Evolutionary conservation across 2,113 vertebrate genomes (phyloP).

Genomic region (Cyphomyrus discorhynchus): DNA sequence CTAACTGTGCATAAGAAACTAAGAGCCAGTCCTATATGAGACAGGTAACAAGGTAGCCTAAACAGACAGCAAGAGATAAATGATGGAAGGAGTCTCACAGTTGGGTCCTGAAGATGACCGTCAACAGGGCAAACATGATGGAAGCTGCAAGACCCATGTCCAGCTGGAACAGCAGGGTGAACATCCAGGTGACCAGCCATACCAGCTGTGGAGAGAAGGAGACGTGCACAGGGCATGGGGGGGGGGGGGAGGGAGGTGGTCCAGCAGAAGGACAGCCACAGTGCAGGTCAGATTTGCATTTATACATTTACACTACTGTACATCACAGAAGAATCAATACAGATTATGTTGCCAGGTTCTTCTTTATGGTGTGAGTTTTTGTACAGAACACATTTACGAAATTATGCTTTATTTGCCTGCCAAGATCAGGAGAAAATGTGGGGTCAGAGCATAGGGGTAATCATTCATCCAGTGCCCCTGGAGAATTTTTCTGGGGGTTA

Average conservation of each 20-base stretch:
- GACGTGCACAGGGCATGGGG: background rate
- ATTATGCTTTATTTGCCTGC: background rate
- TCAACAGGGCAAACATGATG: constrained; percentile 75
- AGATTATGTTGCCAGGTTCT: background rate
- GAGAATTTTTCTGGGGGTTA: background rate
- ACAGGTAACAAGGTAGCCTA: background rate
- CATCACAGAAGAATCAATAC: background rate
- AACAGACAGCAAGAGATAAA: background rate
- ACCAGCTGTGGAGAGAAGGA: constrained; percentile 56
- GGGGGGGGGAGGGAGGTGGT: background rate
- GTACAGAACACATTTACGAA: background rate
- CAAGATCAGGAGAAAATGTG: background rate
- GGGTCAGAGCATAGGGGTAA: background rate
- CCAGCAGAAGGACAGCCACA: background rate
- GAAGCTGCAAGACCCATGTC: constrained; percentile 78
- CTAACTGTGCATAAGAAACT: background rate
- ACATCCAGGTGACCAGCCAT: constrained; percentile 79
- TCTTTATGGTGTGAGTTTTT: background rate
- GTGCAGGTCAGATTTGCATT: background rate
- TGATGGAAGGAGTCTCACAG: constrained; percentile 63
- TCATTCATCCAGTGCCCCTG: background rate
- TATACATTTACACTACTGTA: background rate
- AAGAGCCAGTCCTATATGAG: background rate
- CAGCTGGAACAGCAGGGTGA: constrained; percentile 75
- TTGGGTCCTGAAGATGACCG: constrained; percentile 83